These are phyloP conservation scores for Phaetusa simplex DNA, from an alignment of 2,113 vertebrate genomes.

Conservation along the genomic window DNA sequence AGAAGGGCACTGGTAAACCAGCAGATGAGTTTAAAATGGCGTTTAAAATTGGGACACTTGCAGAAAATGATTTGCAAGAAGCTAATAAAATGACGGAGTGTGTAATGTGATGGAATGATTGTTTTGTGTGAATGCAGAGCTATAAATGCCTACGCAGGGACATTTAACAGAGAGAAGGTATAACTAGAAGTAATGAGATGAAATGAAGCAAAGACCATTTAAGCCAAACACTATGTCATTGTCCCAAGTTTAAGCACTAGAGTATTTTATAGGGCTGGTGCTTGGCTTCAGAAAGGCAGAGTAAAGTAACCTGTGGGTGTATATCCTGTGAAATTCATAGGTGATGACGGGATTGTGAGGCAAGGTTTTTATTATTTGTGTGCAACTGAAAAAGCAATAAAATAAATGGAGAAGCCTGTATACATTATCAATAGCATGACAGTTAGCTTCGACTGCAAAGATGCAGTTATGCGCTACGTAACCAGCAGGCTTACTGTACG, in stretches of 20 bases:
- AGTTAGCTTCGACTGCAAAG: not conserved
- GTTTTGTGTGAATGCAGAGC: not conserved
- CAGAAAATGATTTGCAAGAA: not conserved
- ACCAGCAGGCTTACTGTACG: not conserved
- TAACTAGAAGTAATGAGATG: not conserved
- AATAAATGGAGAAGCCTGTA: not conserved
- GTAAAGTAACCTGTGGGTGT: not conserved
- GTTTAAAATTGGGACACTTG: not conserved
- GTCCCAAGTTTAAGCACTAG: not conserved
- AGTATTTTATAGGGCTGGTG: not conserved
- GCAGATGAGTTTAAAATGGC: not conserved
- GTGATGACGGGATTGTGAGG: not conserved
- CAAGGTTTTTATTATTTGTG: not conserved
- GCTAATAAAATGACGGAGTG: not conserved
- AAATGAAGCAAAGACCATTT: conserved; percentile 47
- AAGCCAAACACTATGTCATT: not conserved
- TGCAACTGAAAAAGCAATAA: not conserved
- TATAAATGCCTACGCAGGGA: not conserved
- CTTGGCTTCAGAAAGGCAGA: not conserved
- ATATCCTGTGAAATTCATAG: not conserved
- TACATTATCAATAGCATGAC: not conserved
- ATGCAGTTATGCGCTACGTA: not conserved
- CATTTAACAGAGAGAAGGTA: not conserved
- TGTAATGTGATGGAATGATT: not conserved
- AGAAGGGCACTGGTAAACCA: not conserved